Base-by-base conservation (phyloP, 2,888 invertebrate genomes). In the Pomacea canaliculata region DNA sequence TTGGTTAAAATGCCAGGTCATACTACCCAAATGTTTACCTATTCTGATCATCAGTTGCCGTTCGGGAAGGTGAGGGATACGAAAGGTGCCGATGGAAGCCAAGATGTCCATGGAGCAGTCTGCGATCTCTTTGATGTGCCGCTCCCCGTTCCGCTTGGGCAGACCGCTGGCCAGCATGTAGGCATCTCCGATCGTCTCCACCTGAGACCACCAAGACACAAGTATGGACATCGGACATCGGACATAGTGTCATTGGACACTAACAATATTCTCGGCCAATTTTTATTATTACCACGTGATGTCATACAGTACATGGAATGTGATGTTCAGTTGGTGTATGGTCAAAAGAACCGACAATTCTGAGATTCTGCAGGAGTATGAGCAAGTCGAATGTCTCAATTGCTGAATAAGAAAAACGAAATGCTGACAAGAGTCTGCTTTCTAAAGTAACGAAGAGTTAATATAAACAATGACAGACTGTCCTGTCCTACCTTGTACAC, bases 101-200 rank as follows among this genome's bases (percentile, higher is more conserved):
- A 88, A 77, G 37, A 88, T 83, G 73, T 88, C 86, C 59, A 88
- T 73, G 1, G 88, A 83, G 73, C 85, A 85, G 73, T 86, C 85
- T 4, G 86, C 86, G 3, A 87, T 84, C 73, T 88, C 84, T 67
- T 83, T 82, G 48, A 82, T 86, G 76, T 88, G 88, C 27, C 81
- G 78, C 63, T 83, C 81, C 0, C 86, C 86, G 72, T 88, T 88
- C 48, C 85, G 76, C 76, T 83, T 83, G 3, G 88, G 88, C n/a
- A 88, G 80, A 27, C 88, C 88, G 73, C 87, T 87, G 10, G 85
- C 86, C 71, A 88, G 80, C 88, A 88, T 88, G 76, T 88, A 88
- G 12, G 88, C 88, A 77, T 88, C 88, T 9, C 88, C 88, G 48
- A 88, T 88, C 0, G 88, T 88, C 76, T 88, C 88, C 37, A 88